phyloP scores from a whole-genome alignment of 2,113 vertebrate species.

The Triplophysa rosa region DNA sequence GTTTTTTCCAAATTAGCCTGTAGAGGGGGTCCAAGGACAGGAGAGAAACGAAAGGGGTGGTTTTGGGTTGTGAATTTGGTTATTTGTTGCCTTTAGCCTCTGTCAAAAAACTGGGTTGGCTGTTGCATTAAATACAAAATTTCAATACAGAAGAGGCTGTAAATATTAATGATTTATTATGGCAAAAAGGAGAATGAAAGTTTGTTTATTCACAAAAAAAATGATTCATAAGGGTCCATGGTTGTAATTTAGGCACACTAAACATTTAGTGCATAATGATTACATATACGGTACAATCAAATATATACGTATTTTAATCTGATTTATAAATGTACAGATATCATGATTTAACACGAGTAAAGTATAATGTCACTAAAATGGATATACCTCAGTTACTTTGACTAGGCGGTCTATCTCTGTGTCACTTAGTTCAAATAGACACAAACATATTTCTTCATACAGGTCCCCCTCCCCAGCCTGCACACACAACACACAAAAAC shows the following conservation, averaged over 20 bases:
- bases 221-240: no score
- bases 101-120: neutral
- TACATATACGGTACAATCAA: neutral
- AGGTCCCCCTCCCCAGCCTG: slow-evolving; percentile 80
- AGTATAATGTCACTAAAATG: neutral
- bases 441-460: slow-evolving; percentile 80
- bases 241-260: no score
- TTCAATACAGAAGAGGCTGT: neutral
- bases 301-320: neutral
- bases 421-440: slow-evolving; percentile 88
- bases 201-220: no score
- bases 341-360: no score
- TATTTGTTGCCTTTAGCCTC: neutral
- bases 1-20: slow-evolving; percentile 85
- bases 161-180: neutral
- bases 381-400: slow-evolving; percentile 80
- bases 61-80: neutral
- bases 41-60: slow-evolving; percentile 9
- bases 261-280: no score
- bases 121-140: neutral
- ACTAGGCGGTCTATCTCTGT: slow-evolving; percentile 77
- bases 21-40: slow-evolving; percentile 51
- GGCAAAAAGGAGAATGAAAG: neutral
- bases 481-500: slow-evolving; percentile 26
- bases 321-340: neutral